These are phyloP conservation scores for Eucriotettix oculatus DNA, from an alignment of 2,888 invertebrate genomes.

Conservation along the genomic window DNA sequence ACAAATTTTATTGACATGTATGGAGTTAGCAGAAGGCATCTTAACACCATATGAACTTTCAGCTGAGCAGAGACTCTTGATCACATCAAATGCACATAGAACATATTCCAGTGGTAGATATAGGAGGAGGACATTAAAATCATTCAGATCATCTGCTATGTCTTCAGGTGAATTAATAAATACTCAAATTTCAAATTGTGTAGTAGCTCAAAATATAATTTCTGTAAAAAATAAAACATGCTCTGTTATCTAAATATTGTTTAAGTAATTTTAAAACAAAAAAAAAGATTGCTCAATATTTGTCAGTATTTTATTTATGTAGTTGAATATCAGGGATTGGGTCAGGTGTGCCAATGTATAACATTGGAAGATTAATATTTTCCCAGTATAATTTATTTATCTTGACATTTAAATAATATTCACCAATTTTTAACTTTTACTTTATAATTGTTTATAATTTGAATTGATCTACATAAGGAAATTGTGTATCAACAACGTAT, in stretches of 20 bases:
- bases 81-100: slow-evolving; percentile 18
- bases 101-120: slow-evolving; percentile 2
- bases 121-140: slow-evolving; percentile 6
- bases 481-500: not conserved
- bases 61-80: slow-evolving; percentile 41
- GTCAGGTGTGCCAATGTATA: not conserved
- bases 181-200: too few species aligned
- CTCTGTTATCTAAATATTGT: too few species aligned
- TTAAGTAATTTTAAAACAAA: too few species aligned
- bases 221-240: too few species aligned
- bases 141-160: slow-evolving; percentile 13
- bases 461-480: too few species aligned
- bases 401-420: too few species aligned
- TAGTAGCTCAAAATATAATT: too few species aligned
- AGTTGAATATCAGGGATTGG: not conserved
- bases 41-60: slow-evolving; percentile 44
- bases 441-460: too few species aligned
- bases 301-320: not conserved
- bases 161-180: not conserved
- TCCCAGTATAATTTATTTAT: too few species aligned
- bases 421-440: too few species aligned
- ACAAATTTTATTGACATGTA: slow-evolving; percentile 41
- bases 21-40: slow-evolving; percentile 44
- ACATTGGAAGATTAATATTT: too few species aligned
- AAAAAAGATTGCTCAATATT: not conserved